phyloP scores from a whole-genome alignment of 1,140 invertebrate species.

The Drosophila chauvacae region DNA sequence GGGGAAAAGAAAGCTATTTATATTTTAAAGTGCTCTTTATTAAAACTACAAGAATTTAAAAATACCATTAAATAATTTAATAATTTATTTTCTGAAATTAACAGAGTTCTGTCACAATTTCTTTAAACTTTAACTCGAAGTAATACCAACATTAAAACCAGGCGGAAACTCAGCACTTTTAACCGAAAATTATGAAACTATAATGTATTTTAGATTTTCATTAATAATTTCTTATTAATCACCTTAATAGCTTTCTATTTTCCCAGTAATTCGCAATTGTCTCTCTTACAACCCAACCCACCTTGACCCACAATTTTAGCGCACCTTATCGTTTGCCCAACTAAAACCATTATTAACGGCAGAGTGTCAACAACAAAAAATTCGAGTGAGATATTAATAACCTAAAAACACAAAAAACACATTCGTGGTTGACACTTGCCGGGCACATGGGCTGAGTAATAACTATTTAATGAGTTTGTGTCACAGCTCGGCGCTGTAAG shows the following conservation, averaged over 20 bases:
- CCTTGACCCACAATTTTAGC: slow-evolving; percentile 19
- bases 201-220: background rate
- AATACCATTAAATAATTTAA: too few species aligned
- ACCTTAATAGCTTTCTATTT: background rate
- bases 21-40: too few species aligned
- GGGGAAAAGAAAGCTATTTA: background rate
- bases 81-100: too few species aligned
- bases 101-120: too few species aligned
- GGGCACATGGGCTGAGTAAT: slow-evolving; percentile 59
- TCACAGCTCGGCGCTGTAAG: slow-evolving; percentile 23
- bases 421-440: slow-evolving; percentile 53
- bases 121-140: too few species aligned
- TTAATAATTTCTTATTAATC: background rate
- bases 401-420: slow-evolving; percentile 42
- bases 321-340: background rate
- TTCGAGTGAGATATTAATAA: slow-evolving; percentile 62
- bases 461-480: slow-evolving; percentile 77
- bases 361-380: slow-evolving; percentile 28
- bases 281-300: background rate
- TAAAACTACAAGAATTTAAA: too few species aligned
- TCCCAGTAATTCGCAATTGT: background rate
- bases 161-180: too few species aligned
- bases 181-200: background rate
- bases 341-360: slow-evolving; percentile 41
- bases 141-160: too few species aligned